Conservation (phyloP, 30 jellyfish, hydroid and myxozoan genomes). For the Turritopsis rubra region DNA sequence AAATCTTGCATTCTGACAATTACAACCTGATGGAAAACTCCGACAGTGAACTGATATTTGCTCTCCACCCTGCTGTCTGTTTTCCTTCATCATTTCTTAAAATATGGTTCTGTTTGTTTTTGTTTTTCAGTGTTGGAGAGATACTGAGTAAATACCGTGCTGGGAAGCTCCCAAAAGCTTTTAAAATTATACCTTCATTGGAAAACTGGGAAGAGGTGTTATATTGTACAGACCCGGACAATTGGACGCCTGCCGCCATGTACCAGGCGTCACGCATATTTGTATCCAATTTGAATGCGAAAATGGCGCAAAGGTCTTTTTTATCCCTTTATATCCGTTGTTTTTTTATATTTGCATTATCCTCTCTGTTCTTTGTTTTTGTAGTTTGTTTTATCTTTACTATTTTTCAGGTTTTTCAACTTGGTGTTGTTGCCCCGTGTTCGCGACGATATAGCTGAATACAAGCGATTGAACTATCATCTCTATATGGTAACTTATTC, state of each 20-base stretch:
- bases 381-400: background rate
- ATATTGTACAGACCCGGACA: constrained; percentile 80
- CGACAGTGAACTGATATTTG: no score
- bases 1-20: no score
- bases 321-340: background rate
- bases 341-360: background rate
- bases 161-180: constrained; percentile 90
- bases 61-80: no score
- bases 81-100: background rate
- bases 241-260: constrained; percentile 97
- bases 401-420: constrained; percentile 53
- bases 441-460: constrained; percentile 91
- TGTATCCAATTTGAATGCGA: constrained; percentile 75
- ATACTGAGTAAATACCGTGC: constrained; percentile 80
- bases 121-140: constrained; percentile 78
- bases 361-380: background rate
- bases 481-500: constrained; percentile 56
- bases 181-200: constrained; percentile 86
- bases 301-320: constrained; percentile 70
- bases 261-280: constrained; percentile 87
- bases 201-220: constrained; percentile 80
- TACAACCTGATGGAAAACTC: no score
- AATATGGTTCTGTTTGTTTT: background rate
- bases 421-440: constrained; percentile 84
- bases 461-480: constrained; percentile 78